Evolutionary conservation across 2,113 vertebrate genomes (phyloP).

Genomic region (Panthera tigris): DNA sequence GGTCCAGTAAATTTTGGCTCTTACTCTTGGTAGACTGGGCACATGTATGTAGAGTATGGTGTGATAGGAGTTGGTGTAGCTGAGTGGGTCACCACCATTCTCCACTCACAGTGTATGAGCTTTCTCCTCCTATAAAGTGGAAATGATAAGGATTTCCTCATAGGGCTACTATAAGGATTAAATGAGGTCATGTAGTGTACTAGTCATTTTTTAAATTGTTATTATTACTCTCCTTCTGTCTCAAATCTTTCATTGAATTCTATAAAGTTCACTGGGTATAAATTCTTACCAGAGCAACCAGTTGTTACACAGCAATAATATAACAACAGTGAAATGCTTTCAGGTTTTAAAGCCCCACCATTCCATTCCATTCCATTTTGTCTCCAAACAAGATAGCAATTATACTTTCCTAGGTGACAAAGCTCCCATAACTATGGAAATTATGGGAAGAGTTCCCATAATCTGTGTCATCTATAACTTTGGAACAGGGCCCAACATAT

Average conservation of each 20-base stretch:
- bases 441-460: not conserved
- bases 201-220: not conserved
- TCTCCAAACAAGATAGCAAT: constrained; percentile 9
- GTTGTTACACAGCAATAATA: not conserved
- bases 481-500: not conserved
- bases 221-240: not conserved
- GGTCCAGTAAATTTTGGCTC: not conserved
- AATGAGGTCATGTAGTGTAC: not conserved
- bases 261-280: not conserved
- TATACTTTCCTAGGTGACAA: not conserved
- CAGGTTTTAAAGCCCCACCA: not conserved
- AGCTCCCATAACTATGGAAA: not conserved
- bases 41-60: not conserved
- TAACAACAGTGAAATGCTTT: not conserved
- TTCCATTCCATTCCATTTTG: not conserved
- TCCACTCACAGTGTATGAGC: fast-evolving
- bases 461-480: not conserved
- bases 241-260: not conserved
- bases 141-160: not conserved
- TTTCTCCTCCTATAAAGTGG: not conserved
- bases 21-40: not conserved
- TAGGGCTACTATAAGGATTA: not conserved
- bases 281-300: not conserved
- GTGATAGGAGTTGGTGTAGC: not conserved
- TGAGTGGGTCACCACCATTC: fast-evolving